A percentile compares a stretch with the other conserved stretches of the same genome.
These are phyloP conservation scores for Perca flavescens DNA, from an alignment of 2,113 vertebrate genomes.

Conservation along the genomic window DNA sequence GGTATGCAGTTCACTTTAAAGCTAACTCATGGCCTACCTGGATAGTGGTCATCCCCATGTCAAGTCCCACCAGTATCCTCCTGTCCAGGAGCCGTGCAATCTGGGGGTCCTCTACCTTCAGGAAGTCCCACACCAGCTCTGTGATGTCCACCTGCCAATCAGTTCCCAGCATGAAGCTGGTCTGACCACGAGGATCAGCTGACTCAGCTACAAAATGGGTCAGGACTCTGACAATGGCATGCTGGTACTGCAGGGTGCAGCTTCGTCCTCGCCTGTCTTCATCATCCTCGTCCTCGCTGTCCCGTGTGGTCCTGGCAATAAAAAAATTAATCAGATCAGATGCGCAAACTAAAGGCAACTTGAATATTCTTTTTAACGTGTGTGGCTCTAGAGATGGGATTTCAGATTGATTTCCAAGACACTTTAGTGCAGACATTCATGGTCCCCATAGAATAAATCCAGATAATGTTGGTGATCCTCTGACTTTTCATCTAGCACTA, in stretches of 20 bases:
- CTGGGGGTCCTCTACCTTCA: constrained; percentile 92
- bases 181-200: constrained; percentile 86
- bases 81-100: constrained; percentile 89
- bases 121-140: constrained; percentile 91
- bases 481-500: not conserved
- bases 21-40: constrained; percentile 85
- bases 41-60: constrained; percentile 93
- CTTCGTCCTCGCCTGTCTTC: constrained; percentile 90
- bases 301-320: constrained; percentile 85
- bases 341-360: not conserved
- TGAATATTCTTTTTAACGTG: too few relatives aligned
- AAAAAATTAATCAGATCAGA: not conserved
- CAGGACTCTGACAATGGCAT: constrained; percentile 91
- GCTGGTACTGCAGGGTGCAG: constrained; percentile 95
- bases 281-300: constrained; percentile 96
- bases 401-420: not conserved
- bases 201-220: constrained; percentile 94
- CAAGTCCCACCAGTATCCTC: constrained; percentile 88
- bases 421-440: not conserved
- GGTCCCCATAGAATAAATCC: not conserved
- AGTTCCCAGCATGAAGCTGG: constrained; percentile 88
- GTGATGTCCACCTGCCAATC: constrained; percentile 97
- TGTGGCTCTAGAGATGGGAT: too few relatives aligned
- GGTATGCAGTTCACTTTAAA: not conserved
- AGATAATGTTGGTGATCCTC: not conserved